phyloP scores from a whole-genome alignment of 1,140 invertebrate genomes.

The Antheraea pernyi region DNA sequence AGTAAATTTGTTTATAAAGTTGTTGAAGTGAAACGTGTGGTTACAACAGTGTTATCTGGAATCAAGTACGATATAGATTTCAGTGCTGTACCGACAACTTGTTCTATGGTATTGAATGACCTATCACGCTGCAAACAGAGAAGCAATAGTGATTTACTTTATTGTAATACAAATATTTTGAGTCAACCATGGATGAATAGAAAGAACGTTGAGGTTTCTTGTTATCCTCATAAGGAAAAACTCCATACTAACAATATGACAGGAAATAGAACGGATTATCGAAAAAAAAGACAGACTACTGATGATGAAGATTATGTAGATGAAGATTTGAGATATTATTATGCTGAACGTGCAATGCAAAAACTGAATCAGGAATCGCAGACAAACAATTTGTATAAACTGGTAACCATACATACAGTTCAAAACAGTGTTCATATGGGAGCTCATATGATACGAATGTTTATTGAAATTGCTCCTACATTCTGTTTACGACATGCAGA shows the following conservation, averaged over 20 bases:
- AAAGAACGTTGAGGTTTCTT: constrained; percentile 37
- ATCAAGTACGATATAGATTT: constrained; percentile 48
- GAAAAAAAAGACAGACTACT: constrained; percentile 34
- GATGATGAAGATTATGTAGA: constrained; percentile 50
- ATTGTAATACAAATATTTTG: constrained; percentile 47
- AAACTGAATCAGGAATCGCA: constrained; percentile 42
- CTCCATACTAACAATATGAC: constrained; percentile 4
- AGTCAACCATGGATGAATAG: constrained; percentile 38
- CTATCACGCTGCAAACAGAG: constrained; percentile 7
- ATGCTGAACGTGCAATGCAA: constrained; percentile 49
- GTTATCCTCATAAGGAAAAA: constrained; percentile 18
- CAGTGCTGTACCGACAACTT: constrained; percentile 35
- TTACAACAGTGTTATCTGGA: constrained; percentile 39
- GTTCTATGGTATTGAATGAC: constrained; percentile 16
- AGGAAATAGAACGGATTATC: constrained; percentile 18
- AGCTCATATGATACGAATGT: constrained; percentile 46
- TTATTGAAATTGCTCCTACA: constrained; percentile 57
- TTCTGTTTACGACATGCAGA: constrained; percentile 48
- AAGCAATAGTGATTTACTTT: constrained; percentile 24
- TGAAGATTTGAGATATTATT: constrained; percentile 54
- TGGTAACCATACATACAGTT: constrained; percentile 50
- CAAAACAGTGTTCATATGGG: constrained; percentile 41
- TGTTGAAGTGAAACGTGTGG: constrained; percentile 45
- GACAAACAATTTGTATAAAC: constrained; percentile 54
- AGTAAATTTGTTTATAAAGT: constrained; percentile 40